A percentile compares a stretch with the other conserved stretches of the same genome.
Conservation (phyloP, 2,113 vertebrate species). For the Anolis carolinensis region DNA sequence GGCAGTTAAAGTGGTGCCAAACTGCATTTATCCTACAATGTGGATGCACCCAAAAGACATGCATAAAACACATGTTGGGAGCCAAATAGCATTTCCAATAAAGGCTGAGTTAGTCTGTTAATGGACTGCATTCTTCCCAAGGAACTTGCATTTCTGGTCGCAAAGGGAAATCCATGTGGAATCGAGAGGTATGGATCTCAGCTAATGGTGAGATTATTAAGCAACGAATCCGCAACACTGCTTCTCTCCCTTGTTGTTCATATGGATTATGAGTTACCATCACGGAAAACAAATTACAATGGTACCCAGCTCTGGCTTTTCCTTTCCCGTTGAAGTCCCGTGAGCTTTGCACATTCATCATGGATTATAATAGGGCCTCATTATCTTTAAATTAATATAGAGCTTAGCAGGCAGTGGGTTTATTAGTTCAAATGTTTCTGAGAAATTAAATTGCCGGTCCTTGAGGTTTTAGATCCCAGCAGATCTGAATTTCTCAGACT, state of each 20-base stretch:
- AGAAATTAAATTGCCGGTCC: slow-evolving; percentile 2
- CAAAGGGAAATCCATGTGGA: slow-evolving; percentile 44
- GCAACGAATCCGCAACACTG: slow-evolving; percentile 46
- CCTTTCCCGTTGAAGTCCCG: background rate
- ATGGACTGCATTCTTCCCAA: slow-evolving; percentile 40
- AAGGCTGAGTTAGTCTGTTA: slow-evolving; percentile 17
- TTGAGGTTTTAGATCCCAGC: background rate
- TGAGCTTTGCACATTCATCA: slow-evolving; percentile 39
- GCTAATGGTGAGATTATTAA: slow-evolving; percentile 27
- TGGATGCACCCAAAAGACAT: no score
- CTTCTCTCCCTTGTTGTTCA: slow-evolving; percentile 16
- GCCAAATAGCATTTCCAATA: no score
- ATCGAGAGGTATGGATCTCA: slow-evolving; percentile 22
- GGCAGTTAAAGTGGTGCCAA: no score
- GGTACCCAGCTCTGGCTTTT: slow-evolving; percentile 30
- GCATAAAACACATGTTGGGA: no score
- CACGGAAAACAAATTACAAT: slow-evolving; percentile 37
- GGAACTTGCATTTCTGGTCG: slow-evolving; percentile 52
- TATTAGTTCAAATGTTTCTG: slow-evolving; percentile 57
- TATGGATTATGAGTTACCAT: slow-evolving; percentile 61
- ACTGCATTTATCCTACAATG: no score
- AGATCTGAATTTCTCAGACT: background rate
- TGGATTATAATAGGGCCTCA: slow-evolving; percentile 24
- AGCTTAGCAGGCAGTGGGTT: slow-evolving; percentile 43
- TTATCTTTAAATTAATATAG: slow-evolving; percentile 50